Evolutionary conservation across 2,888 invertebrate genomes (phyloP).

Genomic region (Perdita meconis): DNA sequence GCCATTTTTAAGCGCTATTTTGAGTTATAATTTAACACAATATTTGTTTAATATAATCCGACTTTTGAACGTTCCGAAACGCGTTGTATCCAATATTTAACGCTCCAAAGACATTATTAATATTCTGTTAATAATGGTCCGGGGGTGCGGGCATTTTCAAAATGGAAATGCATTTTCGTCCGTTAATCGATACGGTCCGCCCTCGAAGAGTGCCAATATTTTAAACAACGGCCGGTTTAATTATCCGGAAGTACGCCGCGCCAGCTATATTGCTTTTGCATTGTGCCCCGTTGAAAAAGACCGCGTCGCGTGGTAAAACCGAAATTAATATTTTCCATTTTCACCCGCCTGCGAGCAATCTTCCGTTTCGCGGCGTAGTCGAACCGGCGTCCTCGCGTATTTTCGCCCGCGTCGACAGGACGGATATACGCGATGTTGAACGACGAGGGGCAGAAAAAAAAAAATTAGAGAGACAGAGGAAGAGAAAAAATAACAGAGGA

Average conservation of each 20-base stretch:
- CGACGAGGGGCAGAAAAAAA: neutral
- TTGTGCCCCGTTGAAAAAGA: constrained; percentile 42
- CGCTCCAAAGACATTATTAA: constrained; percentile 1
- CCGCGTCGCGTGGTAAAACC: constrained; percentile 25
- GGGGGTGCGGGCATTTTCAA: neutral
- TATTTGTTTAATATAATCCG: neutral
- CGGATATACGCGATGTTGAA: neutral
- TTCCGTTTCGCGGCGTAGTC: constrained; percentile 31
- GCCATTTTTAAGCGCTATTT: no score
- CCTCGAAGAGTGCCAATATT: constrained; percentile 38
- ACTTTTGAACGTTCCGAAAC: neutral
- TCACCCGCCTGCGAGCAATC: constrained; percentile 25
- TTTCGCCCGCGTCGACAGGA: constrained; percentile 9
- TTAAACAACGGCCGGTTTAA: constrained; percentile 39
- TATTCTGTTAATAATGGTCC: constrained; percentile 9
- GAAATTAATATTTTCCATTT: constrained; percentile 52
- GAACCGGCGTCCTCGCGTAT: constrained; percentile 17
- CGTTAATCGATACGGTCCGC: constrained; percentile 22
- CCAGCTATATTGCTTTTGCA: constrained; percentile 22
- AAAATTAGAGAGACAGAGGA: neutral
- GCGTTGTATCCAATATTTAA: neutral
- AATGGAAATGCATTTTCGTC: constrained; percentile 22
- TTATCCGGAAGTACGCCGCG: constrained; percentile 11
- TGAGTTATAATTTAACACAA: neutral
- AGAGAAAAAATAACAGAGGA: constrained; percentile 4